These are phyloP conservation scores for Periophthalmodon schlosseri DNA, from an alignment of 2,113 vertebrate species.

Conservation along the genomic window DNA sequence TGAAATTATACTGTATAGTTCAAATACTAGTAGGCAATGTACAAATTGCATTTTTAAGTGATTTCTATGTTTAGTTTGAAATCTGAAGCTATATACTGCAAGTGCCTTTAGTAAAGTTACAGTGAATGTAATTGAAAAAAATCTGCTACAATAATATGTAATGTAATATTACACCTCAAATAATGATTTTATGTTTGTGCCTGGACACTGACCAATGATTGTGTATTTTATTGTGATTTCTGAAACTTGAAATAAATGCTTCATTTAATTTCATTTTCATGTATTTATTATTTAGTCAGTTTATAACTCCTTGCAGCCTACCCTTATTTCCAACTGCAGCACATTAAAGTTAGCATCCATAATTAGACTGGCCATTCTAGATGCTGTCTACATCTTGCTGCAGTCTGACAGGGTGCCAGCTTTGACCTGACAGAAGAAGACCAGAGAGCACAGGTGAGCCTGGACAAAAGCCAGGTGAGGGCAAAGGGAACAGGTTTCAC, in stretches of 20 bases:
- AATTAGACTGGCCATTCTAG: too few species aligned
- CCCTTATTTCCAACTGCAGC: too few species aligned
- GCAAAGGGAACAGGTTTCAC: too few species aligned
- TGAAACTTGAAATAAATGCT: conserved; percentile 31
- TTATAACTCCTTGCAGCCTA: too few species aligned
- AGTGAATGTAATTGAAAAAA: neutral
- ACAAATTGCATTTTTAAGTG: neutral
- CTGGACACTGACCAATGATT: conserved; percentile 14
- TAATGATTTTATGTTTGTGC: neutral
- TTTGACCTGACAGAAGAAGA: too few species aligned
- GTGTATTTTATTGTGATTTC: conserved; percentile 43
- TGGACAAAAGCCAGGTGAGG: too few species aligned
- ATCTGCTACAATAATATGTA: neutral
- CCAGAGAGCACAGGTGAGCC: too few species aligned
- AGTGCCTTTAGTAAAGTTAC: neutral
- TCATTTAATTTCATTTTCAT: neutral
- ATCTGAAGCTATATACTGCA: neutral
- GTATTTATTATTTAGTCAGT: too few species aligned
- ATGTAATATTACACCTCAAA: neutral
- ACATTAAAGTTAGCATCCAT: too few species aligned
- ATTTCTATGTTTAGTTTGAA: neutral
- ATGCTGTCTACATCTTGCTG: too few species aligned
- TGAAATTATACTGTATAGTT: neutral
- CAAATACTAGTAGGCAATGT: neutral
- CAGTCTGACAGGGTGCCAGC: too few species aligned